Percentiles rank a stretch among this genome's conserved stretches.
These are phyloP conservation scores for Brachionus koreanus DNA, from an alignment of 1,140 invertebrate species.

Conservation along the genomic window DNA sequence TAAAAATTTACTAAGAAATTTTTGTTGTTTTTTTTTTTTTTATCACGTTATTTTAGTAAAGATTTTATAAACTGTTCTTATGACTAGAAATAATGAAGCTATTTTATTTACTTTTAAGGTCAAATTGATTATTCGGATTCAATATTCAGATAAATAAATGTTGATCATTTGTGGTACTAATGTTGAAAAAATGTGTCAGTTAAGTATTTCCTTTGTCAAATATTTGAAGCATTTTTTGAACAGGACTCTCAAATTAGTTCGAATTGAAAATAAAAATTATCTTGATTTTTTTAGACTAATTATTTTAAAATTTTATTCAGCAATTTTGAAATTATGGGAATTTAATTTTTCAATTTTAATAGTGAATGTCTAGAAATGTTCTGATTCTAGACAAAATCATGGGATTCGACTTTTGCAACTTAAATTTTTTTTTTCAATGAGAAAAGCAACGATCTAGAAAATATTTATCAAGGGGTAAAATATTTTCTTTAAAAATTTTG, in stretches of 20 bases:
- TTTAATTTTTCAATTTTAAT: neutral
- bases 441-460: too few species aligned
- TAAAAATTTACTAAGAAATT: neutral
- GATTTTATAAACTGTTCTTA: neutral
- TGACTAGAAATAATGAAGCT: conserved; percentile 12
- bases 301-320: neutral
- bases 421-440: too few species aligned
- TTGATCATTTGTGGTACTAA: neutral
- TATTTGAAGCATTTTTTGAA: neutral
- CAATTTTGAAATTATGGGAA: neutral
- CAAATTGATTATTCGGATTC: neutral
- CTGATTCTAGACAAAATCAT: neutral
- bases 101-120: conserved; percentile 3
- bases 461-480: too few species aligned
- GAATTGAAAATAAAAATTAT: neutral
- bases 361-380: neutral
- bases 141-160: neutral
- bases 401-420: too few species aligned
- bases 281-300: neutral
- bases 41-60: neutral
- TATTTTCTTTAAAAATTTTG: too few species aligned
- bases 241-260: neutral
- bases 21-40: neutral
- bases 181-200: neutral
- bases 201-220: neutral